Evolutionary conservation across 2,113 vertebrate genomes (phyloP).

Genomic region (Pseudois nayaur): DNA sequence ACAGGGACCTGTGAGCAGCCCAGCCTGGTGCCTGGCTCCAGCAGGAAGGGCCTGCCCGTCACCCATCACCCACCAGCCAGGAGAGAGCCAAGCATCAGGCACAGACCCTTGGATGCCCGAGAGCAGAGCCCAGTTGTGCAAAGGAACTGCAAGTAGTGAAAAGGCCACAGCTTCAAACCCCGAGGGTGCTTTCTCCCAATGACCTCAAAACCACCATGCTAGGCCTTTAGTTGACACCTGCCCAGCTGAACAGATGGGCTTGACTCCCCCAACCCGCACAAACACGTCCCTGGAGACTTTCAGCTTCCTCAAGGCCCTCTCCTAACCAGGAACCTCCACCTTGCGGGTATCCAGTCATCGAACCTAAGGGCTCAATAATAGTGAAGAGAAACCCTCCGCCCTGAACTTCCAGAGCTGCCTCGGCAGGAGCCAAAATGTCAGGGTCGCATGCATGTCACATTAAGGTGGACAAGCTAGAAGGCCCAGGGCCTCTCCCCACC

Average conservation of each 20-base stretch:
- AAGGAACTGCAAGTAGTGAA: conserved; percentile 71
- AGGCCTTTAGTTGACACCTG: conserved; percentile 55
- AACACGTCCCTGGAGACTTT: background rate
- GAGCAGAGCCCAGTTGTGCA: conserved; percentile 20
- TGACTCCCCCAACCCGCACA: background rate
- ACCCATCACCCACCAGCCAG: background rate
- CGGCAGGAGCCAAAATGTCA: background rate
- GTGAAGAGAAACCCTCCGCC: background rate
- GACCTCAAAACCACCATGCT: conserved; percentile 63
- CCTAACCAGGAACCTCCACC: background rate
- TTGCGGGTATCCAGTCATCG: background rate
- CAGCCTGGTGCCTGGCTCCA: background rate
- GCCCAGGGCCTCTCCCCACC: background rate
- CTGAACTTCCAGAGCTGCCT: background rate
- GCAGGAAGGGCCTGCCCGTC: background rate
- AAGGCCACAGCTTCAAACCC: conserved; percentile 46
- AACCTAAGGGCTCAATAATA: background rate
- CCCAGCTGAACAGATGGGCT: conserved; percentile 29
- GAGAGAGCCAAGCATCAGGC: background rate
- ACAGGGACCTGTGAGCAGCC: background rate
- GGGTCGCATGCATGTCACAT: background rate
- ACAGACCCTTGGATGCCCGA: conserved; percentile 43
- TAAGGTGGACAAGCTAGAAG: background rate
- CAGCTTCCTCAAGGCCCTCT: background rate
- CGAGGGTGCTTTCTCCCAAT: conserved; percentile 59